These are phyloP conservation scores for Corythucha ciliata DNA, from an alignment of 2,888 invertebrate genomes.

Conservation along the genomic window DNA sequence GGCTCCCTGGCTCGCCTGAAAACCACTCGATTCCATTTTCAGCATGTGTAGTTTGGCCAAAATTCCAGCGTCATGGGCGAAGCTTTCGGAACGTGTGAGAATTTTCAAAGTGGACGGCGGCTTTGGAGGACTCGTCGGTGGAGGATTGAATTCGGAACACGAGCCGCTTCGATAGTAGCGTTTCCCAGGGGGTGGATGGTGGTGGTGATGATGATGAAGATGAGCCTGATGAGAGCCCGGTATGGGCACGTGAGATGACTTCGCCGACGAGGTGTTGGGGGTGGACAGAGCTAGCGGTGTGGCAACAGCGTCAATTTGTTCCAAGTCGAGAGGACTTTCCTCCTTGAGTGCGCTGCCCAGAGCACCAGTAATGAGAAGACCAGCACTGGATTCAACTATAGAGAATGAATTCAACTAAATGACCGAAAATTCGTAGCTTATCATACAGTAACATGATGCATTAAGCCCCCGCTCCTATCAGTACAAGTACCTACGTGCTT, in stretches of 20 bases:
- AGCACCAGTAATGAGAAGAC: constrained; percentile 50
- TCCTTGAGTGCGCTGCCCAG: constrained; percentile 29
- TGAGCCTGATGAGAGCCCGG: no score
- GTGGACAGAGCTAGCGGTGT: constrained; percentile 14
- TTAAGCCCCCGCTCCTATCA: no score
- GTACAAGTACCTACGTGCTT: no score
- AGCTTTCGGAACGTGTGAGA: constrained; percentile 53
- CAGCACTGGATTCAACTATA: constrained; percentile 44
- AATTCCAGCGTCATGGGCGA: constrained; percentile 70
- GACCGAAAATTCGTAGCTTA: no score
- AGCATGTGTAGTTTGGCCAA: constrained; percentile 50
- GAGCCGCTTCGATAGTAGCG: constrained; percentile 34
- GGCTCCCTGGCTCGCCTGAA: not conserved
- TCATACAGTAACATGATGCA: no score
- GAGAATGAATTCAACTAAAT: constrained; percentile 16
- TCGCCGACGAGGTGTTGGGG: constrained; percentile 10
- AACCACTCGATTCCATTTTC: constrained; percentile 31
- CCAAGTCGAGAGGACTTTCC: constrained; percentile 25
- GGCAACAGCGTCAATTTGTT: constrained; percentile 21
- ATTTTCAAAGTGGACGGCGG: constrained; percentile 34
- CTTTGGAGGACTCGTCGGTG: constrained; percentile 35
- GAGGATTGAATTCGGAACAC: constrained; percentile 32
- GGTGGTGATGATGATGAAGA: not conserved
- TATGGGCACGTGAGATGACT: no score
- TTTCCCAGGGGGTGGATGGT: constrained; percentile 6